A percentile compares a stretch with the other conserved stretches of the same genome.
phyloP scores from a whole-genome alignment of 2,113 vertebrate genomes.

The Rhombomys opimus region DNA sequence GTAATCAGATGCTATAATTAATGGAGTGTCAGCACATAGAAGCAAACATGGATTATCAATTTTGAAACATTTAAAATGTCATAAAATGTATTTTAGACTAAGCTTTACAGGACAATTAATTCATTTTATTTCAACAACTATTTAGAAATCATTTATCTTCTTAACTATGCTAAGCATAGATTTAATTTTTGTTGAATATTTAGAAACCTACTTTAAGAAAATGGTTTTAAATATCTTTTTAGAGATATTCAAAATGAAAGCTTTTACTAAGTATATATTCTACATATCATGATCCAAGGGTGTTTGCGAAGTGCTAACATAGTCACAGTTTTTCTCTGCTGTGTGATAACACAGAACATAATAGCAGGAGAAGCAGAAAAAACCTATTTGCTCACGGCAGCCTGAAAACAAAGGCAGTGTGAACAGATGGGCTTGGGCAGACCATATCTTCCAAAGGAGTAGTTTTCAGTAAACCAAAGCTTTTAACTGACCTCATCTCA shows the following conservation, averaged over 20 bases:
- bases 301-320: not conserved
- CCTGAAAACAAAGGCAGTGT: not conserved
- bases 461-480: not conserved
- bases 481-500: not conserved
- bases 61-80: slow-evolving; percentile 66
- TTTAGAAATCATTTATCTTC: slow-evolving; percentile 24
- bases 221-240: slow-evolving; percentile 22
- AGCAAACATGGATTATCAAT: slow-evolving; percentile 58
- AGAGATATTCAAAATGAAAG: not conserved
- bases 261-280: not conserved
- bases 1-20: slow-evolving; percentile 74
- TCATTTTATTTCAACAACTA: slow-evolving; percentile 60
- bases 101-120: slow-evolving; percentile 42
- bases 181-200: slow-evolving; percentile 54
- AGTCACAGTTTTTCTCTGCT: not conserved
- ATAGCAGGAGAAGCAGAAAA: not conserved
- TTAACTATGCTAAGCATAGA: slow-evolving; percentile 12
- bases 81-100: slow-evolving; percentile 62
- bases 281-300: not conserved
- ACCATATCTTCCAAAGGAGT: not conserved
- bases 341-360: not conserved
- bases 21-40: slow-evolving; percentile 65
- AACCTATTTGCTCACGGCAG: not conserved
- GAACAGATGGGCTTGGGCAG: not conserved
- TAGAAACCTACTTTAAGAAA: slow-evolving; percentile 32